Percentiles rank a stretch among this genome's conserved stretches.
Conservation (phyloP, 2,797 vertebrate species). For the Cercopithecus mitis region DNA sequence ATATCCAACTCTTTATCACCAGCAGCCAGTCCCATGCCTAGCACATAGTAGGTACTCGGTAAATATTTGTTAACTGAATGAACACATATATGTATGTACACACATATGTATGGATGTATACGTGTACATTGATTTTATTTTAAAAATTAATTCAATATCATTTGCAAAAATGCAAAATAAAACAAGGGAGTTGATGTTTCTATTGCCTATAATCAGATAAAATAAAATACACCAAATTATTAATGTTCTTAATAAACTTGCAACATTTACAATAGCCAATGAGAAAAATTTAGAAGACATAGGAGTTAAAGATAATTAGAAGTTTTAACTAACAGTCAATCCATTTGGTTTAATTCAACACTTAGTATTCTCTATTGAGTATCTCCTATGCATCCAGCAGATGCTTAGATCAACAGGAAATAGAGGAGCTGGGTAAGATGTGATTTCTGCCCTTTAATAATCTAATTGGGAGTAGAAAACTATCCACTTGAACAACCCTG, state of each 20-base stretch:
- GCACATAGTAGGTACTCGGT: background rate
- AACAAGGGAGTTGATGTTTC: background rate
- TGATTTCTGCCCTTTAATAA: background rate
- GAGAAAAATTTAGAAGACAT: background rate
- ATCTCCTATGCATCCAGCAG: background rate
- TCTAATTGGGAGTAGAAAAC: background rate
- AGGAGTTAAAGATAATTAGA: background rate
- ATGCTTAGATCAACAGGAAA: background rate
- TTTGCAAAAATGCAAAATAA: conserved; percentile 17
- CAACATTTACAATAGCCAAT: background rate
- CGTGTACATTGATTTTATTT: background rate
- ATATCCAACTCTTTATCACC: background rate
- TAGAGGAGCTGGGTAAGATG: background rate
- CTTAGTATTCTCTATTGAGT: background rate
- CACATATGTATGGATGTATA: background rate
- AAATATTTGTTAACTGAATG: conserved; percentile 1
- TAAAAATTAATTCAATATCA: background rate
- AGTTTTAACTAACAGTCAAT: conserved; percentile 1
- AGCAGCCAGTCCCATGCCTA: background rate
- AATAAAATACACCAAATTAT: background rate
- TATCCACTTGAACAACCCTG: background rate
- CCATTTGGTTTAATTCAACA: background rate
- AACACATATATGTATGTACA: background rate
- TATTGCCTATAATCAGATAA: background rate
- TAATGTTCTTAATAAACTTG: background rate